Percentiles rank a stretch among this genome's conserved stretches.
Evolutionary conservation across 2,797 vertebrate genomes (phyloP).

Genomic region (Thamnophis elegans): DNA sequence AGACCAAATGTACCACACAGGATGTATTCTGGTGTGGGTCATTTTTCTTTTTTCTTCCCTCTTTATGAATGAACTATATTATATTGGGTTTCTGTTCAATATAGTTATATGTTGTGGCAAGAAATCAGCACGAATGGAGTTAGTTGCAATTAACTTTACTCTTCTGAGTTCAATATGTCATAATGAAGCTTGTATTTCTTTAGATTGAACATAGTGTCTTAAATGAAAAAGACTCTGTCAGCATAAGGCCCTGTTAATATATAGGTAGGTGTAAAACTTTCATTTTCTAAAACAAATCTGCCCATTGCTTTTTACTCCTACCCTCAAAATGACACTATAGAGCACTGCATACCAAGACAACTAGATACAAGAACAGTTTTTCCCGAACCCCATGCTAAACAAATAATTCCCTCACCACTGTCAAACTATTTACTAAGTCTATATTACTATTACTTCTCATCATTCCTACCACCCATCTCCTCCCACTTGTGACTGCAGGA

Average conservation of each 20-base stretch:
- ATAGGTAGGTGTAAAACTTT: neutral
- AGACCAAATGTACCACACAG: neutral
- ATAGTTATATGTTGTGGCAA: neutral
- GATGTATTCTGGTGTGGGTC: neutral
- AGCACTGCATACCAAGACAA: no score
- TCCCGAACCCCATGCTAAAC: no score
- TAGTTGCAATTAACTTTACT: neutral
- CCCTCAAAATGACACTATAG: no score
- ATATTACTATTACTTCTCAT: no score
- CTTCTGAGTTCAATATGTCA: neutral
- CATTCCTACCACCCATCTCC: no score
- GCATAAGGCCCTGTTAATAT: neutral
- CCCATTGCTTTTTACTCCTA: neutral
- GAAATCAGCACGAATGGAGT: neutral
- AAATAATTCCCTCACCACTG: no score
- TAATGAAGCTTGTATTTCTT: neutral
- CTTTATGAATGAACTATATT: neutral
- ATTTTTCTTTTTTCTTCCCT: neutral
- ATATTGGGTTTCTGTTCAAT: neutral
- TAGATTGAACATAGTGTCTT: neutral
- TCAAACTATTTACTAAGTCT: no score
- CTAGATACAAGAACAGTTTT: no score
- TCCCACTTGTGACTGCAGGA: no score
- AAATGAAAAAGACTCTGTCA: neutral
- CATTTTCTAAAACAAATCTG: neutral